Evolutionary conservation across 2,113 vertebrate genomes (phyloP).

Genomic region (Polypterus bichir): DNA sequence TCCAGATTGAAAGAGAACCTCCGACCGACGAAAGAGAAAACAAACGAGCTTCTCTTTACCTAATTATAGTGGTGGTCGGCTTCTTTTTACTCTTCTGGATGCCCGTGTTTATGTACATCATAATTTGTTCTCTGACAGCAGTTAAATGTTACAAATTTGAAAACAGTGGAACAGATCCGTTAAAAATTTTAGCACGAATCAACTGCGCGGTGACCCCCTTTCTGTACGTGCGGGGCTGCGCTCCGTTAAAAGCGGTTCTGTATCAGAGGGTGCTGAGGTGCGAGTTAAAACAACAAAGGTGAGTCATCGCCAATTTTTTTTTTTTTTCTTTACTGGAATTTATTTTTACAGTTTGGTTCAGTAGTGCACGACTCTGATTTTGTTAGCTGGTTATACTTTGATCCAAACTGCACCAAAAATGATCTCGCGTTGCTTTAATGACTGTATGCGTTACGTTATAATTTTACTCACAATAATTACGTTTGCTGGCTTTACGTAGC

Average conservation of each 20-base stretch:
- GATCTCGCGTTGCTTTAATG: too few relatives aligned
- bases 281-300: too few relatives aligned
- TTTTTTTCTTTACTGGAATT: too few relatives aligned
- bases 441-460: too few relatives aligned
- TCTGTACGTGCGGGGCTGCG: conserved; percentile 48
- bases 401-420: too few relatives aligned
- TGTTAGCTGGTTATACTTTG: too few relatives aligned
- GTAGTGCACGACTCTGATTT: too few relatives aligned
- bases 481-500: too few relatives aligned
- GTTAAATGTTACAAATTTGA: conserved; percentile 31
- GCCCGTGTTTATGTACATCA: conserved; percentile 40
- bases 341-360: too few relatives aligned
- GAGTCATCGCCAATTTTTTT: too few relatives aligned
- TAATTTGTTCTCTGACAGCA: conserved; percentile 32
- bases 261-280: conserved; percentile 22
- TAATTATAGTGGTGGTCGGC: conserved; percentile 45
- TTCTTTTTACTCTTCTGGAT: conserved; percentile 47
- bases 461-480: too few relatives aligned
- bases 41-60: conserved; percentile 44
- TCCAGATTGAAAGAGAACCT: conserved; percentile 39
- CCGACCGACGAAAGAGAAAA: conserved; percentile 38
- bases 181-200: conserved; percentile 44
- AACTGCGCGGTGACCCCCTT: conserved; percentile 47
- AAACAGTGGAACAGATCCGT: conserved; percentile 48
- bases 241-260: conserved; percentile 32